Base-by-base conservation (phyloP, 1,140 invertebrate species). In the Thaumatotibia leucotreta region DNA sequence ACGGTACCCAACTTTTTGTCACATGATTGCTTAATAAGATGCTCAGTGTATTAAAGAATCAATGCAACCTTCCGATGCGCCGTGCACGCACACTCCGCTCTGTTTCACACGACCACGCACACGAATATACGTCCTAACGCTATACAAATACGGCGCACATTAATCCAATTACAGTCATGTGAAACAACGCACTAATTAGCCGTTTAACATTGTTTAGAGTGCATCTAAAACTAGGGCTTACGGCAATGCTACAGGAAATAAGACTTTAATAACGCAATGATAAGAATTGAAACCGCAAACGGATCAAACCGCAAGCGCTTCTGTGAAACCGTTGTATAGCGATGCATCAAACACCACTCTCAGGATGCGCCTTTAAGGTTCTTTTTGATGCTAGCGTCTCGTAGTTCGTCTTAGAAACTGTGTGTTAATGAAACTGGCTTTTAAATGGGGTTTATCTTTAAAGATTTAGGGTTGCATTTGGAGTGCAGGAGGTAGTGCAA, bases 211-310 rank as follows among this genome's bases (percentile, higher is more conserved):
- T 72, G 65, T 64, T 64, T 61, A 66, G 22, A 65, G 35, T 6
- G 39, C 61, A 27, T 67, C 69, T 65, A 70, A 75, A 68, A 72
- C 74, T 73, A 63, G 67, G 58, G 33, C 74, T 73, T 31, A 11
- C 68, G 65, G 68, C 68, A 65, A 32, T 67, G 54, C 52, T 63
- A 64, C 49, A 63, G 54, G 63, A 71, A 63, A 71, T 69, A 68
- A 31, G 24, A 58, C 52, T 27, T 58, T 58, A 54, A 54, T 54
- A 58, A 58, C 52, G 52, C 52, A 58, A 58, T 27, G 52, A 27
- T 58, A 45, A 31, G 52, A 27, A 27, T 27, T n/a, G 14, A 29
- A 58, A 58, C 52, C 52, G 11, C 52, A 14, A 58, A 27, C 52
- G 23, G 24, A 24, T 14, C n/a, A 23, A 24, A 58, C 52, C 52